Evolutionary conservation across 2,888 invertebrate genomes (phyloP).

Genomic region (Tromatobia lineatoria): DNA sequence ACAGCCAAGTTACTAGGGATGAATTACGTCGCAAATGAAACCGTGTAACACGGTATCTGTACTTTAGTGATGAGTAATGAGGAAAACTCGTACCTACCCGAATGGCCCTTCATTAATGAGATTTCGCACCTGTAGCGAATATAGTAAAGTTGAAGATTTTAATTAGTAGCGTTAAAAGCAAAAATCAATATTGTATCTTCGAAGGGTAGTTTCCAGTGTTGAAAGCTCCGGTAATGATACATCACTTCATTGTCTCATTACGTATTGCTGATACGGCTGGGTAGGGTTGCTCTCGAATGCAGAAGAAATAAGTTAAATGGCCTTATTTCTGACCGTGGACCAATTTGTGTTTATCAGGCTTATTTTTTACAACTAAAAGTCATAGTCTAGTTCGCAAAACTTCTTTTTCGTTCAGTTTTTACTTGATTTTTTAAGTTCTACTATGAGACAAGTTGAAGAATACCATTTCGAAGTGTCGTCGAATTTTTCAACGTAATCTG

Average conservation of each 20-base stretch:
- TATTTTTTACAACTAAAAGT: too few relatives aligned
- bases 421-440: too few relatives aligned
- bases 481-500: too few relatives aligned
- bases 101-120: slow-evolving; percentile 79
- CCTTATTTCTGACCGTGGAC: too few relatives aligned
- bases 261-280: not conserved
- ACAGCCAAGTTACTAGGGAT: not conserved
- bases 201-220: slow-evolving; percentile 58
- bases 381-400: too few relatives aligned
- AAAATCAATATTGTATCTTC: slow-evolving; percentile 66
- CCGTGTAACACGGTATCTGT: slow-evolving; percentile 20
- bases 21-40: not conserved
- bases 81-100: slow-evolving; percentile 70
- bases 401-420: too few relatives aligned
- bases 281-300: not conserved
- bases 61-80: slow-evolving; percentile 72
- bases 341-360: too few relatives aligned
- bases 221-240: slow-evolving; percentile 48
- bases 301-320: too few relatives aligned
- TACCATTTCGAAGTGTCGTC: too few relatives aligned
- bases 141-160: slow-evolving; percentile 79
- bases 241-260: slow-evolving; percentile 18
- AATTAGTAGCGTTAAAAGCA: slow-evolving; percentile 73
- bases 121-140: slow-evolving; percentile 73
- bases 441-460: too few relatives aligned